A percentile compares a stretch with the other conserved stretches of the same genome.
phyloP scores from a whole-genome alignment of 2,888 invertebrate genomes.

The Palloptera scutellata region DNA sequence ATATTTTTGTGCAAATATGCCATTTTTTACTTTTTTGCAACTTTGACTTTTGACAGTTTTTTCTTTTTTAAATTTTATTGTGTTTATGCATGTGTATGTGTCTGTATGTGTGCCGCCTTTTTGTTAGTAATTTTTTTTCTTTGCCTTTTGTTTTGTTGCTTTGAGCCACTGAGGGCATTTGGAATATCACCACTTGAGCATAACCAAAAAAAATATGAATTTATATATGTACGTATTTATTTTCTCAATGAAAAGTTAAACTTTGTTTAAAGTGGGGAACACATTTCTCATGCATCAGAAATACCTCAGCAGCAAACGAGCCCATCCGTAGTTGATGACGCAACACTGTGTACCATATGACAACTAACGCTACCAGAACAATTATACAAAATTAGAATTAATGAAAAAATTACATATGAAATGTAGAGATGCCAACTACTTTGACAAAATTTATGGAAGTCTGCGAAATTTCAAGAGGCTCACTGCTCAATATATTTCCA shows the following conservation, averaged over 20 bases:
- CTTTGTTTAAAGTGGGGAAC: slow-evolving; percentile 2
- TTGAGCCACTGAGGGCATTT: background rate
- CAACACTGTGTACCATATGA: background rate
- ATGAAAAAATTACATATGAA: too few species aligned
- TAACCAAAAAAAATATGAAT: background rate
- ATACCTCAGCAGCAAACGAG: background rate
- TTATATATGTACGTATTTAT: background rate
- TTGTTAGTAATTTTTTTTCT: background rate
- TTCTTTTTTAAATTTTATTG: background rate
- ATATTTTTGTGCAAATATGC: slow-evolving; percentile 6
- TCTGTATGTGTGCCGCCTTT: background rate
- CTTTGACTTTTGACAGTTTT: background rate
- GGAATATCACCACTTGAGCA: background rate
- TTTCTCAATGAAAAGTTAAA: slow-evolving; percentile 16
- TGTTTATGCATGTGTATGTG: too few species aligned
- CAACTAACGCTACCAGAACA: too few species aligned
- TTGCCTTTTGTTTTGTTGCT: background rate
- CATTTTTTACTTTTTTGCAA: background rate
- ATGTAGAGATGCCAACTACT: too few species aligned
- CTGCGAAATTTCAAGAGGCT: too few species aligned
- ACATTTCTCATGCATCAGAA: slow-evolving; percentile 21
- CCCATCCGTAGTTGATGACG: slow-evolving; percentile 22
- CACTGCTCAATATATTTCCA: too few species aligned
- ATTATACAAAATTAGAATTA: too few species aligned
- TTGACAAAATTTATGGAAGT: too few species aligned